These are phyloP conservation scores for Neoarius graeffei DNA, from an alignment of 2,113 vertebrate genomes.

Conservation along the genomic window DNA sequence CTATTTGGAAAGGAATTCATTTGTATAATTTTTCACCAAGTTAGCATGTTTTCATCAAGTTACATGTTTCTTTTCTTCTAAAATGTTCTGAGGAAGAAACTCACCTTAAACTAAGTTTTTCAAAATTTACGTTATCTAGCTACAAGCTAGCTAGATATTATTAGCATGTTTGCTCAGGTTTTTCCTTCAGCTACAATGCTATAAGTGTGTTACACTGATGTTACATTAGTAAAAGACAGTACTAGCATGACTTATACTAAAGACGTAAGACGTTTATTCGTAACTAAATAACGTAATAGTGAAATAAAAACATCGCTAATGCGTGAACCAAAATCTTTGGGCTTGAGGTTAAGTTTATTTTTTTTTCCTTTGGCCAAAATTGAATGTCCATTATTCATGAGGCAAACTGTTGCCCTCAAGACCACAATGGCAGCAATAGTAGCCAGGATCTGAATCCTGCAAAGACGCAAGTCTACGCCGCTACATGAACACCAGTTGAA, in stretches of 20 bases:
- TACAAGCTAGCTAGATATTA: neutral
- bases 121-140: neutral
- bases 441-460: slow-evolving; percentile 4
- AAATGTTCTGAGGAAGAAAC: neutral
- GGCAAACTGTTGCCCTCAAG: neutral
- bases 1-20: neutral
- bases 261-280: neutral
- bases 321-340: neutral
- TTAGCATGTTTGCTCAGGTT: neutral
- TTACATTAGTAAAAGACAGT: neutral
- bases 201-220: neutral
- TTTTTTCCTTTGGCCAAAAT: neutral
- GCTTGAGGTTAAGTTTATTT: neutral
- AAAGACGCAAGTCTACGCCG: neutral
- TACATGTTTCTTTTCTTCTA: neutral
- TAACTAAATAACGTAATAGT: neutral
- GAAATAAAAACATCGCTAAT: neutral
- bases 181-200: neutral
- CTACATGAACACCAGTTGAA: slow-evolving; percentile 13
- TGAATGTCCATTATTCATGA: neutral
- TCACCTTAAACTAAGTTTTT: neutral
- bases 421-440: slow-evolving; percentile 1
- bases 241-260: neutral
- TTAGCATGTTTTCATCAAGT: neutral
- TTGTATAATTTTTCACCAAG: neutral